Evolutionary conservation across 2,888 invertebrate species (phyloP).

Genomic region (Sinopyrophorus schimmeli): DNA sequence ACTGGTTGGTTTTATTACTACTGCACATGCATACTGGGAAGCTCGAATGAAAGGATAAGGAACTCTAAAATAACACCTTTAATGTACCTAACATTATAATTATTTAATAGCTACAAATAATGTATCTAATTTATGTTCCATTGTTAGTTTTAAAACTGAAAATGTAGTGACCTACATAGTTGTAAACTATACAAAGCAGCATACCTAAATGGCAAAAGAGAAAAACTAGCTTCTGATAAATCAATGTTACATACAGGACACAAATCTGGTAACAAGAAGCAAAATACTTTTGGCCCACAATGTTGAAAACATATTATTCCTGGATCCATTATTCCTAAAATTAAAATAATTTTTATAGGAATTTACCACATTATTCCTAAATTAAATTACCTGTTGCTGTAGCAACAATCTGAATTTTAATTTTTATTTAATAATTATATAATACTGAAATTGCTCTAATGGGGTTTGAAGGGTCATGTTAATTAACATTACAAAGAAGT

Average conservation of each 20-base stretch:
- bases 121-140: too few species aligned
- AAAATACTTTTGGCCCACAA: conserved; percentile 81
- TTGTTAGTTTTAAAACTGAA: too few species aligned
- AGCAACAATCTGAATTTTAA: too few species aligned
- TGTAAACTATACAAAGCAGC: too few species aligned
- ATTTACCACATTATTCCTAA: neutral
- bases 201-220: conserved; percentile 77
- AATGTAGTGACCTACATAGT: too few species aligned
- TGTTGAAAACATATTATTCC: conserved; percentile 91
- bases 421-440: too few species aligned
- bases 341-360: neutral
- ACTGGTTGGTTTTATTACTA: conserved; percentile 84
- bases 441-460: too few species aligned
- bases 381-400: too few species aligned
- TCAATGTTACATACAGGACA: conserved; percentile 79
- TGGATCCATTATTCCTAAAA: conserved; percentile 63
- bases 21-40: conserved; percentile 75
- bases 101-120: too few species aligned
- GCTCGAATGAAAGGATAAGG: conserved; percentile 88
- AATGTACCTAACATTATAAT: too few species aligned
- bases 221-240: conserved; percentile 59
- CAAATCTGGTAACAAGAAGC: conserved; percentile 72
- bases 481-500: neutral
- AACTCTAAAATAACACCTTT: conserved; percentile 68
- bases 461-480: too few species aligned